phyloP scores from a whole-genome alignment of 2,888 invertebrate species.

The Erannis defoliaria region DNA sequence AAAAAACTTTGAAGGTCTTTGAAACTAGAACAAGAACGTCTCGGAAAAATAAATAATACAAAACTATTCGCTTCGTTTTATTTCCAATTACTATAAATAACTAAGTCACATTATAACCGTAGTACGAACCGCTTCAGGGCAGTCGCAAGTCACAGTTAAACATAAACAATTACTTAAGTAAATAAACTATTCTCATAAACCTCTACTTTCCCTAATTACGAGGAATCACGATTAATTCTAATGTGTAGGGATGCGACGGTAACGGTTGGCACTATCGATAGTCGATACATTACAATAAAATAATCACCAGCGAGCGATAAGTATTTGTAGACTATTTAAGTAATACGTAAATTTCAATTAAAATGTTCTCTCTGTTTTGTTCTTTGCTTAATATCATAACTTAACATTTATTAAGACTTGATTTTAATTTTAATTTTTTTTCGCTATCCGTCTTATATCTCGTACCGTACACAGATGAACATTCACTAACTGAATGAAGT shows the following conservation, averaged over 20 bases:
- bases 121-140: conserved; percentile 10
- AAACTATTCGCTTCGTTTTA: conserved; percentile 1
- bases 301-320: not conserved
- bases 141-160: conserved; percentile 21
- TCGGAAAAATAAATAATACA: conserved; percentile 7
- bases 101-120: conserved; percentile 10
- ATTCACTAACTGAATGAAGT: no score
- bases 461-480: no score
- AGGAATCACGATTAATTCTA: conserved; percentile 43
- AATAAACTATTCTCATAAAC: conserved; percentile 44
- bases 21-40: not conserved
- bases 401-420: no score
- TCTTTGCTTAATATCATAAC: no score
- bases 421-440: no score
- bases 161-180: conserved; percentile 42
- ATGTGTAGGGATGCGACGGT: conserved; percentile 25
- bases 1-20: no score
- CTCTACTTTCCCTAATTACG: conserved; percentile 49
- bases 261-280: not conserved
- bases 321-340: not conserved
- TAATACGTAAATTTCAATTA: no score
- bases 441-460: no score
- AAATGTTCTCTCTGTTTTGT: no score
- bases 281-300: no score
- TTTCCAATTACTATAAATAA: conserved; percentile 24